Evolutionary conservation across 2,888 invertebrate genomes (phyloP).

Genomic region (Busseola fusca): DNA sequence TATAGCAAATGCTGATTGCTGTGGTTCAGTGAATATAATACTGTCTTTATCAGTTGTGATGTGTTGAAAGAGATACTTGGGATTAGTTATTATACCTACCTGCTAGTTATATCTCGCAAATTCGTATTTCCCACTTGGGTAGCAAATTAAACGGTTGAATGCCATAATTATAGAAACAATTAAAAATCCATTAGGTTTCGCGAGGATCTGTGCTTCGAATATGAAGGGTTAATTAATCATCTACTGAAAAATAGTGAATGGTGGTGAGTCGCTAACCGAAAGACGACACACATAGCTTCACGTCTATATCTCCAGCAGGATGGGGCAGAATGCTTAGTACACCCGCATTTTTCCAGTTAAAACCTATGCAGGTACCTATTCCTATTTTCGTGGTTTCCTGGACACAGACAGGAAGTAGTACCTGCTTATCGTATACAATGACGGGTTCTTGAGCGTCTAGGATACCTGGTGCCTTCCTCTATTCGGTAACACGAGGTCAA

Average conservation of each 20-base stretch:
- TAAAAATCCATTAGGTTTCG: not conserved
- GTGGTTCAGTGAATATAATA: not conserved
- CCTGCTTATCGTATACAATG: slow-evolving; percentile 14
- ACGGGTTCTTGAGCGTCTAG: not conserved
- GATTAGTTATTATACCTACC: not conserved
- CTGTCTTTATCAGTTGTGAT: slow-evolving; percentile 1
- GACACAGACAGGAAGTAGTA: not conserved
- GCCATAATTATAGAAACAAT: not conserved
- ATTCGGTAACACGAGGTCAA: slow-evolving; percentile 12
- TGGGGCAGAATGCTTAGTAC: not conserved
- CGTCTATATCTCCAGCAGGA: not conserved
- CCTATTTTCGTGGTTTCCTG: not conserved
- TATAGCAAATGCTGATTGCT: slow-evolving; percentile 13
- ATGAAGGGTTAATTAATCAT: not conserved
- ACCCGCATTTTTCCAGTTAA: too few species aligned
- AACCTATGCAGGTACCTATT: not conserved
- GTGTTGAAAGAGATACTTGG: not conserved
- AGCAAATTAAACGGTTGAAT: not conserved
- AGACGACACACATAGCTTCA: not conserved
- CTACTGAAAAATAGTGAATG: not conserved
- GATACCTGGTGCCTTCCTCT: not conserved
- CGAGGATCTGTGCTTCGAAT: not conserved
- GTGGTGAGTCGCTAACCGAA: not conserved
- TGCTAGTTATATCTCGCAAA: not conserved
- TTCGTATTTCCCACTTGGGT: not conserved